phyloP scores from a whole-genome alignment of 37 sponge, comb jelly and placozoan species.

The Axinella damicornis region DNA sequence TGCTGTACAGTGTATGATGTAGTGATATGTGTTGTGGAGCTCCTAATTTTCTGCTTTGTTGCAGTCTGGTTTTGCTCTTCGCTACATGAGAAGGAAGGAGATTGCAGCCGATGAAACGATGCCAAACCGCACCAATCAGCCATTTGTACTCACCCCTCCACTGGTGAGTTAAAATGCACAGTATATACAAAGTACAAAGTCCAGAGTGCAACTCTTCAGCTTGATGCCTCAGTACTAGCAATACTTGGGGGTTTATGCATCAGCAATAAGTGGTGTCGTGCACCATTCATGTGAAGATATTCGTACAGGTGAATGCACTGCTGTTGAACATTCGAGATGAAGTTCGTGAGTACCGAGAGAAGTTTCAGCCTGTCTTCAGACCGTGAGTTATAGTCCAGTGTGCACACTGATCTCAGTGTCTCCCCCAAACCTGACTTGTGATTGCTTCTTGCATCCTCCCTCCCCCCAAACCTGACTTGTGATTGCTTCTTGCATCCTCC shows the following conservation, averaged over 20 bases:
- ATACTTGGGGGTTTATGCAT: too few species aligned
- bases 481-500: background rate
- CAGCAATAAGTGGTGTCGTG: too few species aligned
- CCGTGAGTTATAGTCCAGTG: slow-evolving; percentile 24
- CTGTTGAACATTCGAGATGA: slow-evolving; percentile 64
- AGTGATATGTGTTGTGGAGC: background rate
- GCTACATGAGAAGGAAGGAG: slow-evolving; percentile 75
- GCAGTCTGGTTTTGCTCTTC: slow-evolving; percentile 68
- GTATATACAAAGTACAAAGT: background rate
- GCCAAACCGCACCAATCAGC: slow-evolving; percentile 16
- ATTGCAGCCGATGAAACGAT: slow-evolving; percentile 63
- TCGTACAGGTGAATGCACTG: slow-evolving; percentile 62
- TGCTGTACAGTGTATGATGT: too few species aligned
- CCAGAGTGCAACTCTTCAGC: too few species aligned
- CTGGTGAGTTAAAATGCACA: slow-evolving; percentile 40
- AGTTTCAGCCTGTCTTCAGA: slow-evolving; percentile 73
- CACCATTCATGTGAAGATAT: background rate
- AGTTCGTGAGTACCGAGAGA: slow-evolving; percentile 65
- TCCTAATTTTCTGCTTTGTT: background rate
- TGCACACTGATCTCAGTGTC: too few species aligned
- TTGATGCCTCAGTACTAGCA: too few species aligned
- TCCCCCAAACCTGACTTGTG: too few species aligned
- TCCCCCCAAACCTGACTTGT: too few species aligned
- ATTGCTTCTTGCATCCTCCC: too few species aligned
- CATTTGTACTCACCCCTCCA: slow-evolving; percentile 55